Percentiles rank a stretch among this genome's conserved stretches.
Conservation (phyloP, 2,113 vertebrate species). For the Campylomormyrus numenius region DNA sequence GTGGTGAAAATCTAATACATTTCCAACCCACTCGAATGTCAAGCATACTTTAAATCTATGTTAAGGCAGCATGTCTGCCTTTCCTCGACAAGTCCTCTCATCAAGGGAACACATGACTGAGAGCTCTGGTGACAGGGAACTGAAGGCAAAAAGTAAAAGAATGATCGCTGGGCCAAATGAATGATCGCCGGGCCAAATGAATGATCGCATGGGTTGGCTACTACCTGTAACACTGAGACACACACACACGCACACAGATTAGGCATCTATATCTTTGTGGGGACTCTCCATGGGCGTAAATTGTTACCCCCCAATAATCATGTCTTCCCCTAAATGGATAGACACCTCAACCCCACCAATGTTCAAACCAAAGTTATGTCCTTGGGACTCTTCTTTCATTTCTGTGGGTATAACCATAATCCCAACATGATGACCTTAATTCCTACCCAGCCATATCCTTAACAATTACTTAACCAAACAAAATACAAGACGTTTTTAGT, state of each 20-base stretch:
- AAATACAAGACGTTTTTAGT: not conserved
- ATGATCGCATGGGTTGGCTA: not conserved
- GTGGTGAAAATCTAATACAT: not conserved
- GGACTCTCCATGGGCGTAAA: not conserved
- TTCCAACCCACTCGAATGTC: constrained; percentile 55
- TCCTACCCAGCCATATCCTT: not conserved
- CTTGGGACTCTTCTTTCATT: no score
- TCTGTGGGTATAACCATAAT: not conserved
- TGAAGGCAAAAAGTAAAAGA: not conserved
- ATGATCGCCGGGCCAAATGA: not conserved
- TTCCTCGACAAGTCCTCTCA: constrained; percentile 21
- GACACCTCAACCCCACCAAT: no score
- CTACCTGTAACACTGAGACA: not conserved
- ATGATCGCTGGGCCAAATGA: not conserved
- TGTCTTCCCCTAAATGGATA: no score
- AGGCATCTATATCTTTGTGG: not conserved
- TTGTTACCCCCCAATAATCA: no score
- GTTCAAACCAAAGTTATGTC: no score
- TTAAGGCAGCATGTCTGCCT: constrained; percentile 44
- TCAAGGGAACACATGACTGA: not conserved
- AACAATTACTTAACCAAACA: not conserved
- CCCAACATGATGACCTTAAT: not conserved
- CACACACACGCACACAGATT: not conserved
- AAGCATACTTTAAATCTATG: constrained; percentile 58
- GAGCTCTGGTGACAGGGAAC: not conserved